Percentiles rank a stretch among this genome's conserved stretches.
Conservation (phyloP, 1,140 invertebrate species). For the Cotesia vestalis region DNA sequence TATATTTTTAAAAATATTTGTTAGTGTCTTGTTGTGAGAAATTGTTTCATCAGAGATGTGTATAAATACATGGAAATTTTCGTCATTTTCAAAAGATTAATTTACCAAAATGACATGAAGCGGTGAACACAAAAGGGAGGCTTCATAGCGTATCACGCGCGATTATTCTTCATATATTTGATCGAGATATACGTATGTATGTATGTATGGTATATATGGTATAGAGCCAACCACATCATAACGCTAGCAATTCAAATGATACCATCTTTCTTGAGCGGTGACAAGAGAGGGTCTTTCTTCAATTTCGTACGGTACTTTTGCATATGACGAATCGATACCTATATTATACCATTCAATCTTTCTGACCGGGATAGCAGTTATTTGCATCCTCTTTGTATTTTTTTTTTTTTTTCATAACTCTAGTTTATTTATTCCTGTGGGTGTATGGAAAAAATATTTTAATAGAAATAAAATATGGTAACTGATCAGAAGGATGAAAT, state of each 20-base stretch:
- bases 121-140: constrained; percentile 36
- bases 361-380: constrained; percentile 41
- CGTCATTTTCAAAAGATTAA: constrained; percentile 51
- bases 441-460: neutral
- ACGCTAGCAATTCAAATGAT: constrained; percentile 53
- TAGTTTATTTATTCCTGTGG: constrained; percentile 13
- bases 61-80: neutral
- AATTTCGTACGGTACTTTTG: constrained; percentile 52
- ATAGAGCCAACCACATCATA: constrained; percentile 45
- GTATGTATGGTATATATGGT: too few relatives aligned
- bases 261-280: constrained; percentile 50
- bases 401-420: neutral
- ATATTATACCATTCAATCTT: constrained; percentile 62
- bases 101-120: constrained; percentile 41
- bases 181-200: constrained; percentile 42
- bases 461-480: constrained; percentile 9
- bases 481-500: neutral
- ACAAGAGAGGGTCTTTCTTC: constrained; percentile 37
- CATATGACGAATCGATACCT: constrained; percentile 64
- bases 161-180: constrained; percentile 53
- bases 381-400: constrained; percentile 12
- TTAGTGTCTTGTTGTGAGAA: too few relatives aligned
- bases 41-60: too few relatives aligned
- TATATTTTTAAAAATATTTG: too few relatives aligned
- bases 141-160: constrained; percentile 48